These are phyloP conservation scores for Battus philenor DNA, from an alignment of 1,140 invertebrate genomes.

Conservation along the genomic window DNA sequence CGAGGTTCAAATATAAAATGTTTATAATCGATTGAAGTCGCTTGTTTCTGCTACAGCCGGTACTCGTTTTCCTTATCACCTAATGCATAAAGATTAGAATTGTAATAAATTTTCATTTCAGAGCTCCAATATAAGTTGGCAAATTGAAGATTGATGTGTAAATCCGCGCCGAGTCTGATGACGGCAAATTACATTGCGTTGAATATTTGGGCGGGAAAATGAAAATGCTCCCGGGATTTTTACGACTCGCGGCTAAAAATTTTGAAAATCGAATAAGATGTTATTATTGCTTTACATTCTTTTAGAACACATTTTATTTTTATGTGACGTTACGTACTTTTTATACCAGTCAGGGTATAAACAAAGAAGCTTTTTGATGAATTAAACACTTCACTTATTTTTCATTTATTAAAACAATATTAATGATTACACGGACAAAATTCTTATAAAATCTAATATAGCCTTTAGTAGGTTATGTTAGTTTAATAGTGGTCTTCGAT, in stretches of 20 bases:
- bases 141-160: constrained; percentile 50
- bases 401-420: too few species aligned
- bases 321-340: not conserved
- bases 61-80: not conserved
- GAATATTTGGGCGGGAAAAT: constrained; percentile 56
- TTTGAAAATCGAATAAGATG: too few species aligned
- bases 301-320: not conserved
- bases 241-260: constrained; percentile 15
- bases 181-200: constrained; percentile 50
- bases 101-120: constrained; percentile 14
- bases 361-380: too few species aligned
- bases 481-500: too few species aligned
- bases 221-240: constrained; percentile 22
- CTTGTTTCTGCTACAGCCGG: constrained; percentile 7
- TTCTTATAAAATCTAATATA: too few species aligned
- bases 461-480: too few species aligned
- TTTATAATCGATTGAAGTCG: constrained; percentile 33
- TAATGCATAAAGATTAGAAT: constrained; percentile 26
- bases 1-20: constrained; percentile 50
- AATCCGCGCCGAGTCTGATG: constrained; percentile 43
- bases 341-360: too few species aligned
- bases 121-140: constrained; percentile 18
- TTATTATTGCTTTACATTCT: constrained; percentile 22
- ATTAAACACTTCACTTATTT: too few species aligned
- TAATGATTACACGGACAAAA: too few species aligned